Evolutionary conservation across 2,888 invertebrate species (phyloP), one percentile per base, ranked within the genome.

Genomic region (Dione juno): DNA sequence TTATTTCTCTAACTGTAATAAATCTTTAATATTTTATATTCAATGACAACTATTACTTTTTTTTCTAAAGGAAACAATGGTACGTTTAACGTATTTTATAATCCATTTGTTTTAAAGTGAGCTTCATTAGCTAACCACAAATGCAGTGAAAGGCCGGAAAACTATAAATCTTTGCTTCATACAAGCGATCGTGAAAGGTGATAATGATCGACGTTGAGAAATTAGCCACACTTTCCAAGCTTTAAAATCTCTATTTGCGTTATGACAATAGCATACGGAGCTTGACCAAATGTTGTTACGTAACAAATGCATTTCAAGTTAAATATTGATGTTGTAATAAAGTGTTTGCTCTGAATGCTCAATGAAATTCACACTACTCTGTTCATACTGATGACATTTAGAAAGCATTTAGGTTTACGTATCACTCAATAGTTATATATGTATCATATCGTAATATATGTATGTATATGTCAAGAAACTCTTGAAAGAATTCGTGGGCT

Each of bases 141-240:
- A 67, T 19, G 53, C 58, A 72, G 87, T 85, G 87, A 88, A 86
- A 88, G 85, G 81, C 78, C 78, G 80, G 80, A 81, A 85, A 85
- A 84, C 80, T 80, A 80, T 81, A 82, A 83, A 80, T 78, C 75
- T 80, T 83, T 74, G 78, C 73, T 71, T 54, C 73, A 72, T 71
- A 73, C 73, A 79, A 72, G 76, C 72, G 78, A 79, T 84, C 81
- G 88, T 86, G 89, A 90, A 88, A 88, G 90, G 85, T 82, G 81
- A 81, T 80, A 77, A 77, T 77, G 74, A 75, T 73, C 75, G 73
- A 68, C 78, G 76, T 77, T 74, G 75, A 75, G 77, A 76, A 78
- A 88, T 88, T 88, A 84, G 84, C 77, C 73, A 88, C 89, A 88
- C 88, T 88, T 88, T 88, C 88, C 76, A 84, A 81, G 79, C 77